phyloP scores from a whole-genome alignment of 2,113 vertebrate species.

The Myanophis thanlyinensis region DNA sequence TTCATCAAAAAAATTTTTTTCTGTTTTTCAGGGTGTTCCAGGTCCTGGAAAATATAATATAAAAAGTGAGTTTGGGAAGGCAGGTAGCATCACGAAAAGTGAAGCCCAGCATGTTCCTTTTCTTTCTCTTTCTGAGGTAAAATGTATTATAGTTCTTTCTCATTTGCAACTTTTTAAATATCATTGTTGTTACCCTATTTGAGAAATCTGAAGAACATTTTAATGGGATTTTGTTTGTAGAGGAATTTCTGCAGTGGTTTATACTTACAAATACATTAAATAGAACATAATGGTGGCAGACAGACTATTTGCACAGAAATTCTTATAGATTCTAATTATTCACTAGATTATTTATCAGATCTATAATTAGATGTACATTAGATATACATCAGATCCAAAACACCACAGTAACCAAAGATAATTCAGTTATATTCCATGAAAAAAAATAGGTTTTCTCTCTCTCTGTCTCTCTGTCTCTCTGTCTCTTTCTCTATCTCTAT shows the following conservation, averaged over 20 bases:
- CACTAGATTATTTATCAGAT: neutral
- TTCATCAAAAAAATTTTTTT: neutral
- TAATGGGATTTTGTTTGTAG: neutral
- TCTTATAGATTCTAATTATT: neutral
- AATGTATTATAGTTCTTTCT: neutral
- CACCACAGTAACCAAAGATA: too few relatives aligned
- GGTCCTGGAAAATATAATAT: conserved; percentile 65
- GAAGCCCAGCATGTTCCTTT: conserved; percentile 48
- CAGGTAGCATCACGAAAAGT: neutral
- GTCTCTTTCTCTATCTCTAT: too few relatives aligned
- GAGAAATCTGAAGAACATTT: neutral
- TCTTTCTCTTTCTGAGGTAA: conserved; percentile 62
- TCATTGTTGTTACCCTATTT: neutral
- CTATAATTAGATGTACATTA: neutral
- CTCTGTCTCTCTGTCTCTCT: too few relatives aligned
- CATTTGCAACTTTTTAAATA: neutral
- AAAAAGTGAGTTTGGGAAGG: conserved; percentile 58
- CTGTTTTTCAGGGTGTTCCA: conserved; percentile 55
- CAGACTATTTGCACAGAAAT: neutral
- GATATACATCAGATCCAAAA: neutral
- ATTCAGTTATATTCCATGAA: too few relatives aligned
- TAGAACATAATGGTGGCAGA: neutral
- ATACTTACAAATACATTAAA: neutral
- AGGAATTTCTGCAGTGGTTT: neutral
- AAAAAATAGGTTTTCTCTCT: neutral